Evolutionary conservation across 2,113 vertebrate genomes (phyloP), one percentile per base, ranked within the genome.

Genomic region (Hystrix brachyura): DNA sequence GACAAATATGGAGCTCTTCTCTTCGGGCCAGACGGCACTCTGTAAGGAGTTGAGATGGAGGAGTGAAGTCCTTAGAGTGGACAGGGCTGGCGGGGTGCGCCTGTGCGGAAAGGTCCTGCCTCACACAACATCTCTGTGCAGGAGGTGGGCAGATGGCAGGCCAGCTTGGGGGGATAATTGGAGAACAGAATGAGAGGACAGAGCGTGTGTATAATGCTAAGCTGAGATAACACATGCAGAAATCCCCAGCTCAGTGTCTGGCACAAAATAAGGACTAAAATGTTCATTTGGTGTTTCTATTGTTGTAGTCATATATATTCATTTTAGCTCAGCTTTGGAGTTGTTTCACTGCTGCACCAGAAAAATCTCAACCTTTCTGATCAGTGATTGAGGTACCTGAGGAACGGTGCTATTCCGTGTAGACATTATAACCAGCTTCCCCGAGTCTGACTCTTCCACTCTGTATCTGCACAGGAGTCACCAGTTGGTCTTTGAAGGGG

Each of bases 211-310:
- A 76, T 91, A 90, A 97, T 67, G 90, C 90, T 96, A 65, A 87
- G 55, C 87, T n/a, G 72, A 94, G 90, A 94, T 92, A 87, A 96
- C 65, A 81, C 92, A 94, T 71, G 93, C 67, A 90, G 94, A 96
- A 94, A 96, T 88, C 90, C 62, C 76, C 79, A 89, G 90, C 84
- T 96, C 85, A 51, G 60, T 91, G 90, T 87, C 96, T 97, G 94
- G 92, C 94, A 94, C 81, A 96, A 92, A 97, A 92, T 81, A 85
- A 96, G 74, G 79, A 86, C 82, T 80, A 79, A 96, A 91, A 94
- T 97, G 95, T 79, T 97, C 92, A 87, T 84, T 94, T 97, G 96
- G 59, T 57, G 81, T 95, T 97, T 87, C 94, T 95, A 87, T 97
- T 93, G 82, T 94, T 91, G 38, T 94, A 86, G 32, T 95, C 83